These are phyloP conservation scores for Bostrychus sinensis DNA, from an alignment of 2,113 vertebrate genomes.

Conservation along the genomic window DNA sequence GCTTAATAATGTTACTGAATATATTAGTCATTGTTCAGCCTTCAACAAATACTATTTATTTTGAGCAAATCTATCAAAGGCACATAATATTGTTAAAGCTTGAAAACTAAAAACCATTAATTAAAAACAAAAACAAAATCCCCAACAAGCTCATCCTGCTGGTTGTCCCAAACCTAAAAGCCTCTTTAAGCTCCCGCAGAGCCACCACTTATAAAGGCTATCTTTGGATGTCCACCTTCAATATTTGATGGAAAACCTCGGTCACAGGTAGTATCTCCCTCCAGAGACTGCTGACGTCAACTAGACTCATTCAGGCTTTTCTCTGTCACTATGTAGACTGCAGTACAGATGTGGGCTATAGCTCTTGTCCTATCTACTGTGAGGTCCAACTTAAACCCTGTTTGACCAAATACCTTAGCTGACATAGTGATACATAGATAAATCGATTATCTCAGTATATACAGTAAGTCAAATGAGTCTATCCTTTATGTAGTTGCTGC, in stretches of 20 bases:
- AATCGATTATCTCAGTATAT: too few relatives aligned
- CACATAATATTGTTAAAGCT: background rate
- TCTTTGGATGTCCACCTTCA: constrained; percentile 66
- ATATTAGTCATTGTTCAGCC: too few relatives aligned
- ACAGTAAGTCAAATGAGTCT: too few relatives aligned
- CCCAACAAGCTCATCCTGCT: constrained; percentile 8
- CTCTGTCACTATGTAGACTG: constrained; percentile 11
- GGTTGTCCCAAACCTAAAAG: constrained; percentile 34
- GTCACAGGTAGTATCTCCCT: constrained; percentile 68
- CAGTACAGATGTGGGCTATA: background rate
- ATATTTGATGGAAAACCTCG: constrained; percentile 74
- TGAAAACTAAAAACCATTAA: too few relatives aligned
- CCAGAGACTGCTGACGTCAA: constrained; percentile 45
- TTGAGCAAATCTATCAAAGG: background rate
- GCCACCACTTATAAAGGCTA: constrained; percentile 49
- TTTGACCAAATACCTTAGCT: background rate
- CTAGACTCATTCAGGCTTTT: constrained; percentile 25
- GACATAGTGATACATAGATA: too few relatives aligned
- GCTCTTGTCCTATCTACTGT: constrained; percentile 9
- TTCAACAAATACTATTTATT: too few relatives aligned
- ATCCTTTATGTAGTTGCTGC: too few relatives aligned
- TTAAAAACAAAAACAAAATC: background rate
- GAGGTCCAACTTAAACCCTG: background rate
- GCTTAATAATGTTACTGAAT: too few relatives aligned
- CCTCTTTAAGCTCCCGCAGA: constrained; percentile 49